Evolutionary conservation across 1,140 invertebrate species (phyloP).

Genomic region (Nixonia krombeini): DNA sequence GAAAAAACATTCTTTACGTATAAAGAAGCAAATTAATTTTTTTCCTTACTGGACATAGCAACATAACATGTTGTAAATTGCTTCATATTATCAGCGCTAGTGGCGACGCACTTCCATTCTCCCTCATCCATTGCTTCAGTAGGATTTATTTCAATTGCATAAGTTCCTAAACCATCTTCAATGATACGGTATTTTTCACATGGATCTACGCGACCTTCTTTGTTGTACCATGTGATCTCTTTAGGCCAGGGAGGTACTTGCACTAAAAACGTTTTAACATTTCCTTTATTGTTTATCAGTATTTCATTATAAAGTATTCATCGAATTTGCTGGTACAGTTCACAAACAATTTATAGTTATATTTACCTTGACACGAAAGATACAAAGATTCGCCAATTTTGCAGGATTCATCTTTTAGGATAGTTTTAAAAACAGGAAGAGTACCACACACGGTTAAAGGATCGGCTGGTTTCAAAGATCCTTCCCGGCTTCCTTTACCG

Average conservation of each 20-base stretch:
- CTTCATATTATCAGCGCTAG: constrained; percentile 79
- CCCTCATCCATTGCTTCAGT: constrained; percentile 86
- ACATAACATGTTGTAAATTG: constrained; percentile 81
- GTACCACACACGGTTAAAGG: constrained; percentile 73
- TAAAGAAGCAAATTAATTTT: too few relatives aligned
- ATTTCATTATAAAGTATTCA: too few relatives aligned
- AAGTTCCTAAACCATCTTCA: constrained; percentile 85
- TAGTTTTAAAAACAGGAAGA: constrained; percentile 81
- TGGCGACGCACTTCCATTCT: constrained; percentile 90
- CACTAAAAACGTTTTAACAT: too few relatives aligned
- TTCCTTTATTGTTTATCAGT: too few relatives aligned
- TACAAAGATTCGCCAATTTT: constrained; percentile 82
- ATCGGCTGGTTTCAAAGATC: constrained; percentile 75
- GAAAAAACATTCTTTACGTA: not conserved
- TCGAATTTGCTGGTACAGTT: too few relatives aligned
- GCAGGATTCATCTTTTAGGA: constrained; percentile 79
- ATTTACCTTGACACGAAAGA: constrained; percentile 82
- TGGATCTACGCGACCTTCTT: constrained; percentile 80
- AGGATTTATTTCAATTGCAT: constrained; percentile 80
- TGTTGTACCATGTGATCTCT: constrained; percentile 87
- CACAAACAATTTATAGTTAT: too few relatives aligned
- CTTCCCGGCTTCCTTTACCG: constrained; percentile 78
- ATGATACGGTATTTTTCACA: constrained; percentile 78
- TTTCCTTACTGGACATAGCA: constrained; percentile 78
- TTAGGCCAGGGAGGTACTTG: constrained; percentile 87